phyloP scores from a whole-genome alignment of 1,140 invertebrate genomes.

The Halesus radiatus region DNA sequence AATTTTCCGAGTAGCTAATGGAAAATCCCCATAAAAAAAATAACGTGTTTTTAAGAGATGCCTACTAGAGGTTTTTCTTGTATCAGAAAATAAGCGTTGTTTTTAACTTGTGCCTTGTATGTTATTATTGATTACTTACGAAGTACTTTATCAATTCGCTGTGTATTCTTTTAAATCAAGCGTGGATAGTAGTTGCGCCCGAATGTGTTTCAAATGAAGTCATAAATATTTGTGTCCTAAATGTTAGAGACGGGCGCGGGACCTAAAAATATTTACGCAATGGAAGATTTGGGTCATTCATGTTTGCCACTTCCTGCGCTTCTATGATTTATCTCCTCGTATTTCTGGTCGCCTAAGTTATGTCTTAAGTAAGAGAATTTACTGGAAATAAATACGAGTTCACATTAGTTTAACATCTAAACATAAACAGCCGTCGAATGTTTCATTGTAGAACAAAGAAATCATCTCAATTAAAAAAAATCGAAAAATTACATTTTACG shows the following conservation, averaged over 20 bases:
- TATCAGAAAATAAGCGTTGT: no score
- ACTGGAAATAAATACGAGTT: not conserved
- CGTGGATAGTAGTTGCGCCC: not conserved
- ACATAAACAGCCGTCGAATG: not conserved
- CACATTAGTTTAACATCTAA: not conserved
- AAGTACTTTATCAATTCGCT: no score
- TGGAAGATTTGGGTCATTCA: constrained; percentile 18
- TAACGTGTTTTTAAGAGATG: no score
- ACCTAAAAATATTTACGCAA: constrained; percentile 24
- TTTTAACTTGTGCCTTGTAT: no score
- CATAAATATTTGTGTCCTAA: not conserved
- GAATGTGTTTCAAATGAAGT: not conserved
- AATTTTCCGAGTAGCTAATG: no score
- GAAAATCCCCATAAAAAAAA: no score
- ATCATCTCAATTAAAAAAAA: no score
- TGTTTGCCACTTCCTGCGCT: not conserved
- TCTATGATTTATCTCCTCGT: not conserved
- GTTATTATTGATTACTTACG: no score
- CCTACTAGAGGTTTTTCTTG: no score
- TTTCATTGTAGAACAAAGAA: not conserved
- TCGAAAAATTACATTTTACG: no score
- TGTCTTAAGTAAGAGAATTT: not conserved
- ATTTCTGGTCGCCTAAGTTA: constrained; percentile 8
- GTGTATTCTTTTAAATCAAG: not conserved
- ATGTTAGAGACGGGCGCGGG: not conserved